phyloP scores from a whole-genome alignment of 1,140 invertebrate species.

The Drosophila varians region DNA sequence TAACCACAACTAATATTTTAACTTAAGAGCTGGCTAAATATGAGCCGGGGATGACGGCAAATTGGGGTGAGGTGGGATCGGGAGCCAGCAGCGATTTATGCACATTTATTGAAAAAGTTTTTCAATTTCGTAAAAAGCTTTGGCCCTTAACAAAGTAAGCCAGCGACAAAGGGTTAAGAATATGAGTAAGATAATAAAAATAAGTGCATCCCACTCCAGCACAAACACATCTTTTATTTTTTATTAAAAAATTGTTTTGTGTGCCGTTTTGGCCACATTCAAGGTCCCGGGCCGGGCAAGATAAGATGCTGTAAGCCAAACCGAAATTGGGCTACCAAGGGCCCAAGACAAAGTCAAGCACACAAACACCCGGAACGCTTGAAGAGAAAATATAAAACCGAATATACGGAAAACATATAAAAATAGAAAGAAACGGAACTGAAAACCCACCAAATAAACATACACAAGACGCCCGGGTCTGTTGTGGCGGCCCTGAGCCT shows the following conservation, averaged over 20 bases:
- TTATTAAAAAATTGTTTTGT: slow-evolving; percentile 55
- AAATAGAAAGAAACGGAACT: slow-evolving; percentile 25
- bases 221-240: slow-evolving; percentile 22
- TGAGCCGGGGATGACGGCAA: slow-evolving; percentile 1
- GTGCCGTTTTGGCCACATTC: slow-evolving; percentile 16
- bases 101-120: slow-evolving; percentile 76
- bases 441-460: slow-evolving; percentile 50
- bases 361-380: slow-evolving; percentile 27
- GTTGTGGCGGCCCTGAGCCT: slow-evolving; percentile 51
- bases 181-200: slow-evolving; percentile 69
- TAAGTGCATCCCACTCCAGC: slow-evolving; percentile 31
- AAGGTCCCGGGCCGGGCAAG: slow-evolving; percentile 36
- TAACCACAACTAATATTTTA: slow-evolving; percentile 36
- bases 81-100: slow-evolving; percentile 48
- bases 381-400: slow-evolving; percentile 11
- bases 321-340: slow-evolving; percentile 72
- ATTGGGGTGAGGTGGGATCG: background rate
- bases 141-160: slow-evolving; percentile 51
- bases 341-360: slow-evolving; percentile 52
- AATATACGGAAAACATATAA: slow-evolving; percentile 9
- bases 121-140: slow-evolving; percentile 75
- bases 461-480: slow-evolving; percentile 33
- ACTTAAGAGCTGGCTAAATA: slow-evolving; percentile 17
- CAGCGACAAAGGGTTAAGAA: slow-evolving; percentile 64
- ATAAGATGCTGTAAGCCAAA: slow-evolving; percentile 52